Conservation (phyloP, 2,888 invertebrate genomes). For the Limnephilus rhombicus region DNA sequence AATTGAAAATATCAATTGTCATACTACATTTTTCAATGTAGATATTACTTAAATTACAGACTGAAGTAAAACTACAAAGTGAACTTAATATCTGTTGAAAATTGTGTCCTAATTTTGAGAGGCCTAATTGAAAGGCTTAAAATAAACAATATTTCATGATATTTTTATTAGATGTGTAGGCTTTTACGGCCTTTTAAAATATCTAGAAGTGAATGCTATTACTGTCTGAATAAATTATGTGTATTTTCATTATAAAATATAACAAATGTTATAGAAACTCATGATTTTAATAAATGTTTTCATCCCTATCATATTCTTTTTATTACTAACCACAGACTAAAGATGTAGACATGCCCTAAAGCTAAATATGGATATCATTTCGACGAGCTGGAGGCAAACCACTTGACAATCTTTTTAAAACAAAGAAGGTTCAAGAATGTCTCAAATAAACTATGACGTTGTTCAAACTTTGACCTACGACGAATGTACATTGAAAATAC, state of each 20-base stretch:
- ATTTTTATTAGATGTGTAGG: constrained; percentile 4
- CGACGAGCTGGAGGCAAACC: too few species aligned
- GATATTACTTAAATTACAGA: neutral
- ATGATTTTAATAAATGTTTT: constrained; percentile 1
- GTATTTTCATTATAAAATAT: neutral
- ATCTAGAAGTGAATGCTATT: neutral
- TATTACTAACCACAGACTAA: too few species aligned
- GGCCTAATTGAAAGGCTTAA: neutral
- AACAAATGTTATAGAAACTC: neutral
- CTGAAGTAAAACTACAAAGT: neutral
- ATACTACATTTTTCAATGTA: neutral
- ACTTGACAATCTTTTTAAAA: too few species aligned
- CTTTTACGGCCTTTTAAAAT: constrained; percentile 52
- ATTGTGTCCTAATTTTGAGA: neutral
- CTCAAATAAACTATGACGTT: too few species aligned
- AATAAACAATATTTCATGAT: neutral
- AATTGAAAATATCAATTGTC: constrained; percentile 17
- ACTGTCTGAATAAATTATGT: neutral
- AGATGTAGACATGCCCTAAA: too few species aligned
- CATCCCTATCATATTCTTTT: neutral
- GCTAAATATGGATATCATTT: too few species aligned
- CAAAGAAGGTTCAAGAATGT: too few species aligned
- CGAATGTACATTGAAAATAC: too few species aligned
- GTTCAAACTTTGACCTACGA: too few species aligned
- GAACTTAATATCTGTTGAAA: neutral